Base-by-base conservation (phyloP, 2,797 vertebrate genomes). In the Oceanodroma leucorhoa region DNA sequence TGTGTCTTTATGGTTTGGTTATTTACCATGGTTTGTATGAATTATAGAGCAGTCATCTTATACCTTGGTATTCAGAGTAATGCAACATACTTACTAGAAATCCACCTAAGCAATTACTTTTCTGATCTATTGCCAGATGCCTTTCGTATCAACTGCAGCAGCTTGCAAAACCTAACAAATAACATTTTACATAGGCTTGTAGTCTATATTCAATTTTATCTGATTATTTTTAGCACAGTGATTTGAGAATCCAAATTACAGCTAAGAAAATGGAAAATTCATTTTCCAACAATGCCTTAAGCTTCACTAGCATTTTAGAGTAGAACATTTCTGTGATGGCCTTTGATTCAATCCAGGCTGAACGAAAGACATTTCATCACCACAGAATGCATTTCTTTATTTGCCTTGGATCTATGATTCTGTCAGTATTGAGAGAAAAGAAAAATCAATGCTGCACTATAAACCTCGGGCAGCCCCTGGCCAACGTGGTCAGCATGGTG, bases 381-480 rank as follows among this genome's bases (percentile, higher is more conserved):
- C 97, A 98, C 97, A 98, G 98, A 98, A 98, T 98, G 98, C 98
- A 98, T 99, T 99, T 98, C 98, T 98, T 98, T 98, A 98, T 99
- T 98, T 98, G 98, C 98, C 97, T 98, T 98, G 98, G 99, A 98
- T 99, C 99, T 99, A 99, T 99, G 99, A 99, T 99, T 99, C 99
- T 99, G 99, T 99, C 99, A 99, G 98, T 99, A 99, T 99, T 98
- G 98, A 98, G 98, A 98, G 98, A 98, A 98, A 98, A 98, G 98
- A 99, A 99, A 98, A 99, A 99, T 99, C 99, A 99, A 99, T 99
- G 98, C 98, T 98, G 97, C 98, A 98, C 98, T 98, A 97, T 98
- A 98, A 98, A 98, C 98, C 98, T 98, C 94, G 93, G 98, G 98
- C 98, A 92, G 98, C 98, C 98, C 97, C 98, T 98, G 98, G 98